phyloP scores from a whole-genome alignment of 2,888 invertebrate genomes.

The Linyphia triangularis region DNA sequence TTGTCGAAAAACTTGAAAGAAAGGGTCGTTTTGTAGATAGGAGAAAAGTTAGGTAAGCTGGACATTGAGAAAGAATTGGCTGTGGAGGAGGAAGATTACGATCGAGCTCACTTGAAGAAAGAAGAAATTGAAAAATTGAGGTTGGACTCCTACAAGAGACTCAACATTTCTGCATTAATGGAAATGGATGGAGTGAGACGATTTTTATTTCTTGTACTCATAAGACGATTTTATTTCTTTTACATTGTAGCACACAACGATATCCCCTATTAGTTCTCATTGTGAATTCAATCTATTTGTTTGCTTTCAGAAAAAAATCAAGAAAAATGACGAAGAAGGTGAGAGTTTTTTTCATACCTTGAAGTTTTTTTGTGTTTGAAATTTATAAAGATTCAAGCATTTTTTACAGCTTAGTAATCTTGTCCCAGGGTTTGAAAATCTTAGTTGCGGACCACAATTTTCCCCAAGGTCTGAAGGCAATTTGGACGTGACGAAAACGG shows the following conservation, averaged over 20 bases:
- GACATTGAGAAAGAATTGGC: conserved; percentile 94
- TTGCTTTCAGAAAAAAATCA: conserved; percentile 46
- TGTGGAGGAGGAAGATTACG: conserved; percentile 94
- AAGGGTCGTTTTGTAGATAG: conserved; percentile 83
- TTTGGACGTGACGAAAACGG: too few relatives aligned
- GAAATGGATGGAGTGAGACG: conserved; percentile 86
- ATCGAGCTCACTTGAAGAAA: conserved; percentile 92
- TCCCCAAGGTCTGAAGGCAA: too few relatives aligned
- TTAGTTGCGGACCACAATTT: too few relatives aligned
- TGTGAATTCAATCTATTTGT: not conserved
- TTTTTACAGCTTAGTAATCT: not conserved
- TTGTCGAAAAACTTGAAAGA: too few relatives aligned
- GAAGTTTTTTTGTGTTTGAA: not conserved
- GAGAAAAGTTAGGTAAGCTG: conserved; percentile 93
- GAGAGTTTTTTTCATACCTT: not conserved
- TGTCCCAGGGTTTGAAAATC: not conserved
- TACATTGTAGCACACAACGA: not conserved
- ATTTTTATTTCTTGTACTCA: not conserved
- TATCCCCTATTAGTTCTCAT: not conserved
- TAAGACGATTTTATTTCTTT: not conserved
- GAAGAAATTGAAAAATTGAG: conserved; percentile 92
- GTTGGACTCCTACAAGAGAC: conserved; percentile 86
- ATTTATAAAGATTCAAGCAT: not conserved
- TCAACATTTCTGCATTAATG: conserved; percentile 88
- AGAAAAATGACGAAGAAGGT: conserved; percentile 62